Conservation (phyloP, 2,797 vertebrate species). For the Acrossocheilus fasciatus region DNA sequence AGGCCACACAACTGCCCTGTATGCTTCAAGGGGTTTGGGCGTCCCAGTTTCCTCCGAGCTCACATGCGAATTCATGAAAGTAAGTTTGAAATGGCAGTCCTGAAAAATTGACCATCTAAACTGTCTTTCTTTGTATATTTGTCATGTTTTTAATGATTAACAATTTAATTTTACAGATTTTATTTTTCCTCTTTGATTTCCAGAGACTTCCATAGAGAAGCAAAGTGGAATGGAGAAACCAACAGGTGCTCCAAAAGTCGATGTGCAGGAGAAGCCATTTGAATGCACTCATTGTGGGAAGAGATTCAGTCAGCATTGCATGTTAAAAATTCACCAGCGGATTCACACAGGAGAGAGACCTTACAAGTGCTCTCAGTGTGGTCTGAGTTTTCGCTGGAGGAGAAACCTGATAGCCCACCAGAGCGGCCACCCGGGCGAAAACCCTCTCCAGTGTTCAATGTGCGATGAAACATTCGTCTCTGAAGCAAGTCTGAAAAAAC, state of each 20-base stretch:
- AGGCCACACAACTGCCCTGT: conserved; percentile 51
- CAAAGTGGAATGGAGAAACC: background rate
- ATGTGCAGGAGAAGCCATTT: conserved; percentile 34
- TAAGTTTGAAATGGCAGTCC: background rate
- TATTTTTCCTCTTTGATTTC: background rate
- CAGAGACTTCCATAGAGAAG: conserved; percentile 1
- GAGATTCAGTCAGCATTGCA: conserved; percentile 44
- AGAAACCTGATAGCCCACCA: conserved; percentile 52
- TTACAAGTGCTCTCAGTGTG: conserved; percentile 45
- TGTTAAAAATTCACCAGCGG: conserved; percentile 51
- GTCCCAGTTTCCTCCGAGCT: conserved; percentile 46
- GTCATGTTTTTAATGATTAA: background rate
- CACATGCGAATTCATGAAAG: conserved; percentile 49
- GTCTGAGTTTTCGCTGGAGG: conserved; percentile 53
- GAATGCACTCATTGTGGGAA: conserved; percentile 52
- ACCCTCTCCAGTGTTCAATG: conserved; percentile 43
- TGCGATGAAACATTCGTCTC: conserved; percentile 49
- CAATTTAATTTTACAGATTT: background rate
- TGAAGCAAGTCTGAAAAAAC: conserved; percentile 45
- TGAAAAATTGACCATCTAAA: background rate
- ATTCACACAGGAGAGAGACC: conserved; percentile 52
- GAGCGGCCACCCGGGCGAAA: conserved; percentile 36
- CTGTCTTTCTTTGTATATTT: background rate
- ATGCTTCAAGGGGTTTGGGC: conserved; percentile 48
- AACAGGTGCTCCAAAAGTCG: background rate